phyloP scores from a whole-genome alignment of 2,797 vertebrate species.

The Falco columbarius region DNA sequence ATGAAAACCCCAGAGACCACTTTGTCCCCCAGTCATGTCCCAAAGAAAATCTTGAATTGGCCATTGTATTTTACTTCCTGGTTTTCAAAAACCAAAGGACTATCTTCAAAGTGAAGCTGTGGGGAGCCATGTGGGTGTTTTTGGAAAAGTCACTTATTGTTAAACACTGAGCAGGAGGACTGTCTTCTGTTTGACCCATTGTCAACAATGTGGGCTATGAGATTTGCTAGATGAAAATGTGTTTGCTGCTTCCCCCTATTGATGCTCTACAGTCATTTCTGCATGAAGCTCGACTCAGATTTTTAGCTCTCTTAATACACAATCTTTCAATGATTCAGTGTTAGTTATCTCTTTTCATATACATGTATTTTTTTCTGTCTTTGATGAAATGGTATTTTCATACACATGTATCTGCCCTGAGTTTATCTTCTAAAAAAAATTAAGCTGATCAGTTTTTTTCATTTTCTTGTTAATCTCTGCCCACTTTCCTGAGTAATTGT shows the following conservation, averaged over 20 bases:
- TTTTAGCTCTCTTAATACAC: neutral
- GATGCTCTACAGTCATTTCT: neutral
- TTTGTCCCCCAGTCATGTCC: neutral
- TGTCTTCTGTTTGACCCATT: neutral
- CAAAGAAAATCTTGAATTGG: neutral
- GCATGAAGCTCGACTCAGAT: neutral
- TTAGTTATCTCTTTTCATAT: neutral
- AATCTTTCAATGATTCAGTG: neutral
- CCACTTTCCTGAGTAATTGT: neutral
- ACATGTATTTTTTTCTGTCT: neutral
- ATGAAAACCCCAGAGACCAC: neutral
- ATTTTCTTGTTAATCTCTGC: no score
- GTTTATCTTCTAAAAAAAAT: neutral
- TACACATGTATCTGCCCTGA: neutral
- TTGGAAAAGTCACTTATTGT: neutral
- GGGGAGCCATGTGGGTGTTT: conserved; percentile 12
- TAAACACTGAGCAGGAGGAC: no score
- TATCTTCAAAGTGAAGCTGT: conserved; percentile 42
- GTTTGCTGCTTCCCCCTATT: conserved; percentile 46
- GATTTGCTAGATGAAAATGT: neutral
- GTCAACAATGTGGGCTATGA: neutral
- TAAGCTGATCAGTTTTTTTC: accelerated
- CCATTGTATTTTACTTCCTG: conserved; percentile 54
- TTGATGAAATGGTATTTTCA: neutral
- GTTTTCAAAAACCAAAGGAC: conserved; percentile 1